Percentiles rank a stretch among this genome's conserved stretches.
Conservation (phyloP, 2,797 vertebrate genomes). For the Setipinna tenuifilis region DNA sequence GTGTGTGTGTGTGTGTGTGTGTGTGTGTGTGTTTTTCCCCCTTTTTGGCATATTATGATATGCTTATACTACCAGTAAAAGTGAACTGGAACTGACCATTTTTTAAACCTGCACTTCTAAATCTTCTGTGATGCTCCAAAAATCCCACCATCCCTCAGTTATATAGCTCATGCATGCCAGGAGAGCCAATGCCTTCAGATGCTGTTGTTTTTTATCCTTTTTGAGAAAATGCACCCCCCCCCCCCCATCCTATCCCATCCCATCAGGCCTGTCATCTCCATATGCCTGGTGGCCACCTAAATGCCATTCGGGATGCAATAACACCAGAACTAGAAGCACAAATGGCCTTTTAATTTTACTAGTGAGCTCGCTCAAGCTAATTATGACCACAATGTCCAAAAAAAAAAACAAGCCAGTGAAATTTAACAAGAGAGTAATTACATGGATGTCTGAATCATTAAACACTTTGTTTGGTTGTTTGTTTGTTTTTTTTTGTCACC, state of each 20-base stretch:
- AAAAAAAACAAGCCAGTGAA: not conserved
- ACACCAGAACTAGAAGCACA: not conserved
- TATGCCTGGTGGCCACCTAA: not conserved
- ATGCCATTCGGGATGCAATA: not conserved
- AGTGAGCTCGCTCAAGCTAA: not conserved
- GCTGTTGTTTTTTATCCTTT: not conserved
- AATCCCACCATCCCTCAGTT: conserved; percentile 58
- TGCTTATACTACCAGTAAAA: too few relatives aligned
- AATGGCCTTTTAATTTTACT: conserved; percentile 22
- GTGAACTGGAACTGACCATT: too few relatives aligned
- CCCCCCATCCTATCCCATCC: too few relatives aligned
- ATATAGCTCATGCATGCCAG: conserved; percentile 41
- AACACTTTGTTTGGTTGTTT: conserved; percentile 2
- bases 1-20: too few relatives aligned
- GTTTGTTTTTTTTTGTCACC: not conserved
- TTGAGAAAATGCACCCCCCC: not conserved
- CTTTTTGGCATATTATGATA: too few relatives aligned
- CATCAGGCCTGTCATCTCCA: not conserved
- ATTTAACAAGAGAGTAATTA: conserved; percentile 7
- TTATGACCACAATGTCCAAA: not conserved
- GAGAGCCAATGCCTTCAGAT: not conserved
- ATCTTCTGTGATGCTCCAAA: conserved; percentile 47
- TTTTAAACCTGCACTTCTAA: too few relatives aligned
- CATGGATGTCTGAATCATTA: conserved; percentile 14
- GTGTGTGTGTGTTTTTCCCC: too few relatives aligned